phyloP scores from a whole-genome alignment of 2,797 vertebrate genomes.

The Rhinoraja longicauda region DNA sequence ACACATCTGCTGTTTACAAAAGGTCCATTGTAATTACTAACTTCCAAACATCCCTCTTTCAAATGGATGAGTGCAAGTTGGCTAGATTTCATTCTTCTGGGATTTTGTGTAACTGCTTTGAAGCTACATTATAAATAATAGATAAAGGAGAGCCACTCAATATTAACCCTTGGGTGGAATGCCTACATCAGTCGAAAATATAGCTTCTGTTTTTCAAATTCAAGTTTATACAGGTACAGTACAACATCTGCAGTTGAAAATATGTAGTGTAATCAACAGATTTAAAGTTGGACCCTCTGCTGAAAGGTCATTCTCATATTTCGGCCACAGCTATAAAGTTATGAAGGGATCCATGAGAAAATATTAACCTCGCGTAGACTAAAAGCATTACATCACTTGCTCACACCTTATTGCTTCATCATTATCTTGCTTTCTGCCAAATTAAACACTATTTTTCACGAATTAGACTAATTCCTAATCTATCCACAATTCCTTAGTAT shows the following conservation, averaged over 20 bases:
- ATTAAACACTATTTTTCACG: neutral
- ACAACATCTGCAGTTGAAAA: neutral
- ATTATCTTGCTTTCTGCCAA: neutral
- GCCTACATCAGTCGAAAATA: neutral
- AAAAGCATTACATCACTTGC: neutral
- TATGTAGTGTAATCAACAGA: neutral
- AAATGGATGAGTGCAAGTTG: neutral
- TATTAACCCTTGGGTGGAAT: neutral
- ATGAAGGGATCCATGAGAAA: neutral
- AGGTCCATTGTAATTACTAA: neutral
- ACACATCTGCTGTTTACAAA: neutral
- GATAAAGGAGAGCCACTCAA: neutral
- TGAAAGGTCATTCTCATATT: neutral
- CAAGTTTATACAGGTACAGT: constrained; percentile 14
- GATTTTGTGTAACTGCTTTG: neutral
- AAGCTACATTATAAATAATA: neutral
- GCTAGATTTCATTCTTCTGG: neutral
- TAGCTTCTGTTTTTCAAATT: neutral
- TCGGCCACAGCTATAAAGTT: neutral
- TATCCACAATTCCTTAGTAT: neutral
- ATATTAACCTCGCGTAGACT: neutral
- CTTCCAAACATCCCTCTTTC: neutral
- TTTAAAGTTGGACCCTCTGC: neutral
- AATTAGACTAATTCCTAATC: neutral
- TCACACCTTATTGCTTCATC: neutral